Evolutionary conservation across 2,797 vertebrate species (phyloP).

Genomic region (Serranus cabrilla): DNA sequence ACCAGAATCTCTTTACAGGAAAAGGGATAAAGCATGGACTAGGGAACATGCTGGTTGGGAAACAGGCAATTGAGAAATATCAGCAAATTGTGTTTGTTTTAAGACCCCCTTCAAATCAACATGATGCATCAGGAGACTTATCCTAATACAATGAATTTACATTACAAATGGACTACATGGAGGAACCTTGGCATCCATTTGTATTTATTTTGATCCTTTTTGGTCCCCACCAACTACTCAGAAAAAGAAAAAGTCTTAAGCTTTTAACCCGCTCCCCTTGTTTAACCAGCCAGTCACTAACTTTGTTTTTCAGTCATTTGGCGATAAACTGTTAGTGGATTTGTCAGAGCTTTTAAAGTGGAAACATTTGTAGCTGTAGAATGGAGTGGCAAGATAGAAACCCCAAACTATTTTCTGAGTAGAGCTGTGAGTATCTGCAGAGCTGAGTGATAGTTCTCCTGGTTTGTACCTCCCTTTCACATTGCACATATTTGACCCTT

Average conservation of each 20-base stretch:
- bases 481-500: background rate
- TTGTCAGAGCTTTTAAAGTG: background rate
- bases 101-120: background rate
- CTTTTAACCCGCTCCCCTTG: background rate
- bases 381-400: background rate
- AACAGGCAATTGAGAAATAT: background rate
- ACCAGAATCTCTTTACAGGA: background rate
- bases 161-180: background rate
- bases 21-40: background rate
- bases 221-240: background rate
- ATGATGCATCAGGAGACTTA: background rate
- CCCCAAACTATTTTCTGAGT: background rate
- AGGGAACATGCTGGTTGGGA: background rate
- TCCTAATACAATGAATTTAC: background rate
- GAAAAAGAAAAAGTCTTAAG: background rate
- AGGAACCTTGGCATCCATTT: background rate
- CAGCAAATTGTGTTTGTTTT: background rate
- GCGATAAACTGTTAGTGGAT: background rate
- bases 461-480: slow-evolving; percentile 8
- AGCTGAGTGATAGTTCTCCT: background rate
- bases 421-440: background rate
- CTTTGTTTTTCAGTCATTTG: background rate
- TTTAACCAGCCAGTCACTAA: background rate
- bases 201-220: background rate
- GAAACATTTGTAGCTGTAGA: background rate